Base-by-base conservation (phyloP, 2,797 vertebrate species). In the Molossus alvarezi region DNA sequence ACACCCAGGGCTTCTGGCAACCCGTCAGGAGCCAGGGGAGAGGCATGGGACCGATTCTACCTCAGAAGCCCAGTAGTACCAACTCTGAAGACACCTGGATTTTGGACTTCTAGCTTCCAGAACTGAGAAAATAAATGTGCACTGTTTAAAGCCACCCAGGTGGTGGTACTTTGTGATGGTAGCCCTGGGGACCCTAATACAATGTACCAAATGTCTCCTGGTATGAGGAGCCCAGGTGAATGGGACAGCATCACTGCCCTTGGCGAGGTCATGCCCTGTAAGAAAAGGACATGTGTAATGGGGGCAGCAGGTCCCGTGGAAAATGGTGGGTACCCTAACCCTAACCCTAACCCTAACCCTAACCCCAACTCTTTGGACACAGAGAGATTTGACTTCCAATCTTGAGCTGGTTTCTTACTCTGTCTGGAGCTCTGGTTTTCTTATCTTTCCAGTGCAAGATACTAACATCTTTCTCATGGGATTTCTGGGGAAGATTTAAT, bases 201-300 rank as follows among this genome's bases (percentile, higher is more conserved):
- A 48, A 2, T 80, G 8, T 25, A 21, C 20, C 48, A 15, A 17
- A 33, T 18, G 9, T n/a, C 29, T 67, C 58, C 77, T 51, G 48
- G 23, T 20, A 17, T 6, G 0, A 41, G 18, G 14, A 71, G 41
- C 27, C 2, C 14, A 5, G 23, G 65, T 1, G 0, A 73, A 18
- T 8, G 29, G 37, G 23, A 10, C 2, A 3, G 9, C 3, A 0
- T 21, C 15, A 5, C 33, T 48, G 41, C 9, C 64, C 33, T 84
- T 10, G 12, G n/a, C 17, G 11, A 53, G 12, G 71, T 18, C 65
- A 62, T 5, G 14, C 6, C 1, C 3, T 0, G 55, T 67, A 80
- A 81, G 65, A 67, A 29, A 15, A 13, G 65, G 5, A 9, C 2
- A 0, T 0, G 4, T 12, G 15, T 12, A 2, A 29, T 17, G 12